These are phyloP conservation scores for Leptogaster cylindrica DNA, from an alignment of 2,888 invertebrate genomes.

Conservation along the genomic window DNA sequence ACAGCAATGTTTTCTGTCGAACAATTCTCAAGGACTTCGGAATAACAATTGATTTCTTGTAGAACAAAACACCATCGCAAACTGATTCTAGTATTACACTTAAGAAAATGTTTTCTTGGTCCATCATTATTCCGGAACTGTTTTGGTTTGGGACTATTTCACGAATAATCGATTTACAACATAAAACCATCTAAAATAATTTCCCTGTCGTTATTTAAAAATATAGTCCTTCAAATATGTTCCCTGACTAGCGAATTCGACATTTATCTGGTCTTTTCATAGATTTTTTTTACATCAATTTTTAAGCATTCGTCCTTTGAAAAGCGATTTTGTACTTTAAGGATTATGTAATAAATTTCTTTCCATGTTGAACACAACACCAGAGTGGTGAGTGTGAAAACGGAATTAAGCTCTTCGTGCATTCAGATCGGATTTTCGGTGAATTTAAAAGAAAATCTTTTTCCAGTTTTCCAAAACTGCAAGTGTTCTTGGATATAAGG, in stretches of 20 bases:
- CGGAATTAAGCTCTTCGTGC: conserved; percentile 2
- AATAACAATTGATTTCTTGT: too few relatives aligned
- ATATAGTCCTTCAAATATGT: neutral
- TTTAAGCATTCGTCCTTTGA: neutral
- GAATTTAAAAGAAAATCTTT: too few relatives aligned
- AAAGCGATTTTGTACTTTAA: conserved; percentile 9
- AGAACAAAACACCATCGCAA: too few relatives aligned
- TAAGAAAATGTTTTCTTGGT: too few relatives aligned
- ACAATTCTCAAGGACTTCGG: too few relatives aligned
- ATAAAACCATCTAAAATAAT: neutral
- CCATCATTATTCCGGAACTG: too few relatives aligned
- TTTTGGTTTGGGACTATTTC: conserved; percentile 16
- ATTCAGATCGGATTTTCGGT: neutral
- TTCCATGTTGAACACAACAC: conserved; percentile 11
- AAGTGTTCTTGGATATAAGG: too few relatives aligned
- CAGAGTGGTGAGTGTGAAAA: conserved; percentile 6
- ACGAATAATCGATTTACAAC: conserved; percentile 4
- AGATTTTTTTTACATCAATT: neutral
- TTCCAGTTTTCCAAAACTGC: too few relatives aligned
- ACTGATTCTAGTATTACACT: too few relatives aligned
- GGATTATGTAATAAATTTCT: conserved; percentile 14
- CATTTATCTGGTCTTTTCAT: neutral
- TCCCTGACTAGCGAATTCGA: neutral
- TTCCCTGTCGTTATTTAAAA: conserved; percentile 3
- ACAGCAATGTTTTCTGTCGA: neutral